A percentile compares a stretch with the other conserved stretches of the same genome.
These are phyloP conservation scores for Gallinago solitaria DNA, from an alignment of 2,797 vertebrate species.

Conservation along the genomic window DNA sequence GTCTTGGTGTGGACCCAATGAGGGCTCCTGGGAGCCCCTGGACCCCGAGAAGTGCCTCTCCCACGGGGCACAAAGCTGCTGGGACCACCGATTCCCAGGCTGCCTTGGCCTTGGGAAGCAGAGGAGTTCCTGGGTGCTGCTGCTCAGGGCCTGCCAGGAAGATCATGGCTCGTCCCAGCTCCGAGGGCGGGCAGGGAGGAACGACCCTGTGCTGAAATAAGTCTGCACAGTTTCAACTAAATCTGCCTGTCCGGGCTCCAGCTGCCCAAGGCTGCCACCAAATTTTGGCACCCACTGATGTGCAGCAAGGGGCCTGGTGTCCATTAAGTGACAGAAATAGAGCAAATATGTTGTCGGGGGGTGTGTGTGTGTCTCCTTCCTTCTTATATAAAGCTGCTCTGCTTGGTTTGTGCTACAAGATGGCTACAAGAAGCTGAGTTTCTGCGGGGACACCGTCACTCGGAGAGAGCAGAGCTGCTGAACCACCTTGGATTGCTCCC, in stretches of 20 bases:
- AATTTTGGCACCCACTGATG: not conserved
- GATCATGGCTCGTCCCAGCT: not conserved
- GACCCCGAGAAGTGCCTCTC: not conserved
- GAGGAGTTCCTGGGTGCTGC: not conserved
- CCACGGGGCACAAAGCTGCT: rapidly evolving
- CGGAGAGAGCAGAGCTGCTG: not conserved
- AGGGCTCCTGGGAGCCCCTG: not conserved
- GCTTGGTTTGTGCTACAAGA: not conserved
- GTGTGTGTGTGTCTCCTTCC: not conserved
- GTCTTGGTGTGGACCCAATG: not conserved
- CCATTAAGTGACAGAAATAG: not conserved
- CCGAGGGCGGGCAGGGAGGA: not conserved
- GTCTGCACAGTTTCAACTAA: not conserved
- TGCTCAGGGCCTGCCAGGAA: not conserved
- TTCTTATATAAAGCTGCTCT: not conserved
- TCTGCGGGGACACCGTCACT: not conserved
- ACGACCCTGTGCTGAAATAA: not conserved
- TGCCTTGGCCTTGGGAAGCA: not conserved
- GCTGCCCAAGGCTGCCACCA: not conserved
- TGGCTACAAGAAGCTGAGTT: not conserved
- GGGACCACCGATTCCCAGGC: not conserved
- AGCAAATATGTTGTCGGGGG: not conserved
- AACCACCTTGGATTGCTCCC: rapidly evolving
- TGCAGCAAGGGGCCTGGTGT: not conserved
- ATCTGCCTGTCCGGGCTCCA: not conserved